Conservation (phyloP, 2,888 invertebrate genomes). For the Lycia hirtaria region DNA sequence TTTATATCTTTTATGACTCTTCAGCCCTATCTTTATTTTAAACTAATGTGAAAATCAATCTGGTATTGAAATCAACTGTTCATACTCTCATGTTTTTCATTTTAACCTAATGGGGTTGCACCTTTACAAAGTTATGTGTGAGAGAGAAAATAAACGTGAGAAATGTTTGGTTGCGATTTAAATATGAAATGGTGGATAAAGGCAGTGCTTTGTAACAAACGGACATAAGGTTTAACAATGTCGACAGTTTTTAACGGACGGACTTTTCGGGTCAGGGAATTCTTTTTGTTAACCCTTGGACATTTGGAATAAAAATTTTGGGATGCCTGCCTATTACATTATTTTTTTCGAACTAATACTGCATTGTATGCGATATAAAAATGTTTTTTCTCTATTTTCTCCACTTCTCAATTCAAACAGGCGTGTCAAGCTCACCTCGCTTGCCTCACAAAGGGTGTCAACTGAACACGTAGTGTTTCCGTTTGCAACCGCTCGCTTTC, state of each 20-base stretch:
- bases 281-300: not conserved
- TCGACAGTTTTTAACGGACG: slow-evolving; percentile 14
- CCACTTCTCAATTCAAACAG: not conserved
- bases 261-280: slow-evolving; percentile 19
- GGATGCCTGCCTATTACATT: not conserved
- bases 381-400: not conserved
- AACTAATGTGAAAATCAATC: too few relatives aligned
- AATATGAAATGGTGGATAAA: slow-evolving; percentile 27
- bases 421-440: slow-evolving; percentile 10
- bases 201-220: slow-evolving; percentile 9
- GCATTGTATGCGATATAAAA: not conserved
- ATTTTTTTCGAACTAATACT: not conserved
- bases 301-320: too few relatives aligned
- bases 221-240: slow-evolving; percentile 18
- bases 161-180: slow-evolving; percentile 29
- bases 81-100: too few relatives aligned
- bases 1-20: too few relatives aligned
- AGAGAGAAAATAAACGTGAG: slow-evolving; percentile 19
- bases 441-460: slow-evolving; percentile 13
- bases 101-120: not conserved
- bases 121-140: slow-evolving; percentile 20
- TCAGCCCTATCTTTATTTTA: too few relatives aligned
- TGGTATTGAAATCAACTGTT: too few relatives aligned
- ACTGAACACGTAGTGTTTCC: slow-evolving; percentile 7
- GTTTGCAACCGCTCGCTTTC: slow-evolving; percentile 11